These are phyloP conservation scores for Brevimyrus niger DNA, from an alignment of 2,113 vertebrate genomes.

Conservation along the genomic window DNA sequence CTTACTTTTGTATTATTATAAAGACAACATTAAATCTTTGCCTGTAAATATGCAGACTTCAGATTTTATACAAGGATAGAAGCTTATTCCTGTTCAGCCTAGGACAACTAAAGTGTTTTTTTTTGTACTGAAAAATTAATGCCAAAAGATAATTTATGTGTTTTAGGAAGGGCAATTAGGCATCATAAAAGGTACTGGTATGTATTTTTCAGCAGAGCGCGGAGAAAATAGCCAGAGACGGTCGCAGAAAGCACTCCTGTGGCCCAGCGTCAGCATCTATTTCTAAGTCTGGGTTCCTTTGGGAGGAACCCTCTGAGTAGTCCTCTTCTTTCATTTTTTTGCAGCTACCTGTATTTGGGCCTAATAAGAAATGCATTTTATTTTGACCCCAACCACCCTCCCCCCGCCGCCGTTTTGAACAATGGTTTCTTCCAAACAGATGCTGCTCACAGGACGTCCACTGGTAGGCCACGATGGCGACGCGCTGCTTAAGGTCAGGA, in stretches of 20 bases:
- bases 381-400: background rate
- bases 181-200: background rate
- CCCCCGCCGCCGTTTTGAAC: background rate
- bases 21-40: background rate
- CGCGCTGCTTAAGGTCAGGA: background rate
- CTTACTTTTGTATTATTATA: background rate
- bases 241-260: background rate
- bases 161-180: background rate
- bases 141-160: background rate
- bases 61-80: background rate
- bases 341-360: background rate
- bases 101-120: background rate
- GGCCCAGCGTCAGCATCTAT: background rate
- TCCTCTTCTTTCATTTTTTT: background rate
- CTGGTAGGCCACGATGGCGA: background rate
- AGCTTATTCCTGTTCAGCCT: slow-evolving; percentile 6
- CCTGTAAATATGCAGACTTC: background rate
- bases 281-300: background rate
- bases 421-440: background rate
- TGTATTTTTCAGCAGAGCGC: background rate
- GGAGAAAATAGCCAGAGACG: background rate
- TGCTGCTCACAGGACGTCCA: background rate
- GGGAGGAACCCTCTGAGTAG: background rate
- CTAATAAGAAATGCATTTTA: background rate
- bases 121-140: slow-evolving; percentile 8